A percentile compares a stretch with the other conserved stretches of the same genome.
phyloP scores from a whole-genome alignment of 2,797 vertebrate species.

The Merluccius polli region DNA sequence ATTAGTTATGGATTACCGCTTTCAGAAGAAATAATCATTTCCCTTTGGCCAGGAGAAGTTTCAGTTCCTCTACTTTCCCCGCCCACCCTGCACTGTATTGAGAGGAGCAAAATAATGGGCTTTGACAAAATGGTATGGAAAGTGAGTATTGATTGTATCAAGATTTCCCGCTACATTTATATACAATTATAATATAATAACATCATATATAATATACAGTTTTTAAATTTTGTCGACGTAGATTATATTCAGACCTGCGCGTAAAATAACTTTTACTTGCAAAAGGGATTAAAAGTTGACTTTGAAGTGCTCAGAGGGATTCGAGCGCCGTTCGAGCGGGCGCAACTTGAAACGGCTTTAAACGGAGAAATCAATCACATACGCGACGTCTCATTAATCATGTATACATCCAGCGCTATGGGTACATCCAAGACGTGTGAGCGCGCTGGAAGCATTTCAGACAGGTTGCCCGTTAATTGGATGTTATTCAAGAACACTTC shows the following conservation, averaged over 20 bases:
- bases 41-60: background rate
- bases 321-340: background rate
- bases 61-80: background rate
- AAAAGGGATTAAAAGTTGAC: too few relatives aligned
- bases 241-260: background rate
- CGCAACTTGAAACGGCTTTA: background rate
- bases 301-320: background rate
- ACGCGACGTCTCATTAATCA: background rate
- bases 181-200: background rate
- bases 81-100: background rate
- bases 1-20: background rate
- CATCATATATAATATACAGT: too few relatives aligned
- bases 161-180: background rate
- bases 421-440: background rate
- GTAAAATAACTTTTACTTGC: background rate
- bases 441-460: background rate
- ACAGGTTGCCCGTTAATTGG: background rate
- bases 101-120: background rate
- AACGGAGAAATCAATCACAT: background rate
- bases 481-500: background rate
- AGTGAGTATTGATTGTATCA: too few relatives aligned
- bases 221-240: background rate
- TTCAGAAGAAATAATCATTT: background rate
- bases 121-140: too few relatives aligned
- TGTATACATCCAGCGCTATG: background rate